Conservation (phyloP, 2,113 vertebrate genomes). For the Enhydra lutris region DNA sequence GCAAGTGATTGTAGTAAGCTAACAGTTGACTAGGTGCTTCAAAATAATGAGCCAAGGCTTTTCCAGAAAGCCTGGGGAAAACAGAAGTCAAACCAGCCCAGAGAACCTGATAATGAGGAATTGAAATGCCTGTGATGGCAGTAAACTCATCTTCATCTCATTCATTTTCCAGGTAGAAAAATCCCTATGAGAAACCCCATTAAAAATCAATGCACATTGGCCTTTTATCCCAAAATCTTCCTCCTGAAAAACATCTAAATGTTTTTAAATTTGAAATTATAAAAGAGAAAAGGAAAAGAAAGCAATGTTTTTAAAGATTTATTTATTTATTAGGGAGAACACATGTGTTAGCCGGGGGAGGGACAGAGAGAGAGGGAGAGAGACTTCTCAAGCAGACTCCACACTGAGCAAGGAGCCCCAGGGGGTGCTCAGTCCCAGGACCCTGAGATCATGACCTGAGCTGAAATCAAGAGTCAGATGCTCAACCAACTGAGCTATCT, state of each 20-base stretch:
- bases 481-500: background rate
- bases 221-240: background rate
- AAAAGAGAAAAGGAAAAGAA: background rate
- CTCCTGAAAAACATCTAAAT: background rate
- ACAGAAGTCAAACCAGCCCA: background rate
- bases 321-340: background rate
- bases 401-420: background rate
- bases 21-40: conserved; percentile 8
- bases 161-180: conserved; percentile 18
- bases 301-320: background rate
- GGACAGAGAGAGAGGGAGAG: background rate
- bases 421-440: background rate
- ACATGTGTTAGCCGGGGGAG: rapidly evolving
- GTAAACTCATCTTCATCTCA: background rate
- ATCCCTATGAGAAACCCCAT: background rate
- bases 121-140: background rate
- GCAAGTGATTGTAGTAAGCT: background rate
- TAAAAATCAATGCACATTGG: conserved; percentile 26
- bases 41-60: conserved; percentile 27
- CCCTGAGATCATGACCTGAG: background rate
- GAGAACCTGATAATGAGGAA: background rate
- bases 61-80: background rate
- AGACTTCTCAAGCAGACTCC: background rate
- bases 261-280: background rate
- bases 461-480: background rate